A percentile compares a stretch with the other conserved stretches of the same genome.
Evolutionary conservation across 1,140 invertebrate species (phyloP).

Genomic region (Sipha flava): DNA sequence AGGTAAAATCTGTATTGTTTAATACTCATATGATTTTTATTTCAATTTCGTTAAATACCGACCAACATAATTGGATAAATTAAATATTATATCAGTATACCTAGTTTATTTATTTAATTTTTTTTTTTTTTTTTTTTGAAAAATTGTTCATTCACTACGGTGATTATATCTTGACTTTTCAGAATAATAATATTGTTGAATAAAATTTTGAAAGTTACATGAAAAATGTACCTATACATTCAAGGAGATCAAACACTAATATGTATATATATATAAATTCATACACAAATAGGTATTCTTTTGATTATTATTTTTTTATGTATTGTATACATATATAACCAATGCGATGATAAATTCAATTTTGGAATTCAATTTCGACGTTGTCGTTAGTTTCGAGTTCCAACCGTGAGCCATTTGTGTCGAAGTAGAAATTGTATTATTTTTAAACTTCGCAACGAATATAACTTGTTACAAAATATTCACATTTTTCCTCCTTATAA

Average conservation of each 20-base stretch:
- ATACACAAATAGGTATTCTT: neutral
- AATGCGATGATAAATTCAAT: conserved; percentile 4
- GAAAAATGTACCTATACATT: too few relatives aligned
- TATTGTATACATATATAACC: neutral
- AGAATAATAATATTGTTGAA: too few relatives aligned
- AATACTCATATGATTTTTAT: too few relatives aligned
- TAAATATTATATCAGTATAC: too few relatives aligned
- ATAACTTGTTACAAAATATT: conserved; percentile 15
- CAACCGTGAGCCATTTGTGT: neutral
- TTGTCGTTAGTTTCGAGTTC: neutral
- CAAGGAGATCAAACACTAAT: neutral
- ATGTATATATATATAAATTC: neutral
- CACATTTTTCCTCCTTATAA: neutral
- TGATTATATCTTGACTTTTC: too few relatives aligned
- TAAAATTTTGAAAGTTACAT: too few relatives aligned
- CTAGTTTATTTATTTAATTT: too few relatives aligned
- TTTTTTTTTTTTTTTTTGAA: too few relatives aligned
- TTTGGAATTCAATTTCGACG: conserved; percentile 3
- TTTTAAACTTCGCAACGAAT: neutral
- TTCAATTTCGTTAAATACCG: too few relatives aligned
- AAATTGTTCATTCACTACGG: too few relatives aligned
- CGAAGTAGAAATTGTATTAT: neutral
- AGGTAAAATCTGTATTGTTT: too few relatives aligned
- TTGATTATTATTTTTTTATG: neutral
- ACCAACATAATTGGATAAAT: too few relatives aligned